A percentile compares a stretch with the other conserved stretches of the same genome.
These are phyloP conservation scores for Sminthopsis crassicaudata DNA, from an alignment of 2,113 vertebrate genomes.

Conservation along the genomic window DNA sequence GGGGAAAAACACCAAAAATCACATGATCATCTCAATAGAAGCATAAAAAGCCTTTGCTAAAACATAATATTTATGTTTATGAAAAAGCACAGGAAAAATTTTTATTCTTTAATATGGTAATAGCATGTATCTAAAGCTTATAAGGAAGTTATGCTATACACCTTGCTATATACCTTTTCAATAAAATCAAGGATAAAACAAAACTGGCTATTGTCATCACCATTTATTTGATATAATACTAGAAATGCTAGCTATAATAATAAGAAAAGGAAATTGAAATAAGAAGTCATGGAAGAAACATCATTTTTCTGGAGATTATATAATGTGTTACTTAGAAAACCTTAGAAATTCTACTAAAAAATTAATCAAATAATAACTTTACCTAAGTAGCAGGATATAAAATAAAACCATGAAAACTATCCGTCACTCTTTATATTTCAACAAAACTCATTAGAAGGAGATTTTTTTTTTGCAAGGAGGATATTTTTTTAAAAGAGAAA, in stretches of 20 bases:
- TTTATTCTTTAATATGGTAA: not conserved
- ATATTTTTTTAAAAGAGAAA: not conserved
- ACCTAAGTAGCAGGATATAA: not conserved
- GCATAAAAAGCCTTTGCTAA: not conserved
- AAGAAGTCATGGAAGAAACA: not conserved
- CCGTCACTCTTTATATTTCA: not conserved
- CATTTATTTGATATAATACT: not conserved
- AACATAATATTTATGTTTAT: not conserved
- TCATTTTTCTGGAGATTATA: not conserved
- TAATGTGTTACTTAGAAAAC: not conserved
- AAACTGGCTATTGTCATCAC: not conserved
- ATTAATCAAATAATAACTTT: not conserved
- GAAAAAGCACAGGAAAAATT: not conserved
- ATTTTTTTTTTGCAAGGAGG: not conserved
- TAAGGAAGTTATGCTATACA: not conserved
- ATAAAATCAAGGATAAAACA: not conserved
- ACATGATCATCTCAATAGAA: not conserved
- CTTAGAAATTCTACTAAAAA: not conserved
- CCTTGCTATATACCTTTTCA: not conserved
- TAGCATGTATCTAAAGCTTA: not conserved
- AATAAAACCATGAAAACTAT: not conserved
- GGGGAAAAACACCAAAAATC: not conserved
- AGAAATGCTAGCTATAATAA: not conserved
- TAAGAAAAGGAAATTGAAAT: not conserved
- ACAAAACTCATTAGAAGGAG: not conserved